Evolutionary conservation across 1,140 invertebrate species (phyloP), one percentile per base, ranked within the genome.

Genomic region (Ostrea denselamellosa): DNA sequence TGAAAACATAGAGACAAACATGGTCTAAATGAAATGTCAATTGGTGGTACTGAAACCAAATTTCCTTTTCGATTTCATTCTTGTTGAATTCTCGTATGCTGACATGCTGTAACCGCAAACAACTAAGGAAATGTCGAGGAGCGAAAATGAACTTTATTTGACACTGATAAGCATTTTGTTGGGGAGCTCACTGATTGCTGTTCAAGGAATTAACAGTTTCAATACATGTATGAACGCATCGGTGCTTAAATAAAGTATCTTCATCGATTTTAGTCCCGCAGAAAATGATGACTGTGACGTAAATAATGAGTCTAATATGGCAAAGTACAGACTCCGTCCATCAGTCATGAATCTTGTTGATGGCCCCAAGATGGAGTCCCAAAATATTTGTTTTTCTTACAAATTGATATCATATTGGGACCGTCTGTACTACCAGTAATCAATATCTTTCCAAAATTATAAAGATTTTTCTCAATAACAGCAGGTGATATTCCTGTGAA

Each of bases 391-490:
- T 89, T 83, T 83, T 89, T 82, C 85, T 58, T 85, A 28, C 85
- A 86, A 89, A 89, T 89, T 89, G 86, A 89, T 84, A 86, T 89
- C 88, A 89, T 89, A 89, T 89, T 89, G 88, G 81, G 86, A 44
- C 84, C 83, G 88, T 86, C 88, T 77, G 77, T 58, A 51, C 5
- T 44, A 44, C 34, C 34, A 44, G 34, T 44, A 44, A 44, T 44
- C 34, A 44, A 44, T 44, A 44, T 44, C n/a, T 44, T 44, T 44
- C 34, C 34, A 44, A 44, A 44, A 44, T 44, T 44, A 44, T 2
- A 44, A 44, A 5, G 5, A 44, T 44, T 44, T 44, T 44, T 44
- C 34, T 5, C 34, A 44, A 5, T 1, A 44, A 44, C 5, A 44
- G 5, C 34, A 44, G 34, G 34, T 44, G 5, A 44, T 44, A 44